A percentile compares a stretch with the other conserved stretches of the same genome.
These are phyloP conservation scores for Emydocephalus ijimae DNA, from an alignment of 2,113 vertebrate genomes.

Conservation along the genomic window DNA sequence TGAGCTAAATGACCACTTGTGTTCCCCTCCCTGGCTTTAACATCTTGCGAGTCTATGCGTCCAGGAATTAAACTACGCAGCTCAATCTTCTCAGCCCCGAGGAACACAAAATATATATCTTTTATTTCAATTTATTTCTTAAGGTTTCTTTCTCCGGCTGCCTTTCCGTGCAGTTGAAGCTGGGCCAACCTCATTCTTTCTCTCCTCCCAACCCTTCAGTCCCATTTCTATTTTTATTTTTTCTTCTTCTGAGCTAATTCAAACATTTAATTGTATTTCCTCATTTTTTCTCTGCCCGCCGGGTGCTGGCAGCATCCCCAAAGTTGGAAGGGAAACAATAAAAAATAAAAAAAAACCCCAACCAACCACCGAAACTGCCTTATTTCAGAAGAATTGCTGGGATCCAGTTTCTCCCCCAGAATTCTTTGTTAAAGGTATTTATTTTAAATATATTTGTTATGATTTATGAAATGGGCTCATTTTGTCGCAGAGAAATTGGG, in stretches of 20 bases:
- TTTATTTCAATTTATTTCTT: neutral
- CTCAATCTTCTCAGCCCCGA: neutral
- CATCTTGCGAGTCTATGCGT: neutral
- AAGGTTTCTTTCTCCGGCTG: neutral
- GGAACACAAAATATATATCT: neutral
- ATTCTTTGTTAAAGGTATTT: too few relatives aligned
- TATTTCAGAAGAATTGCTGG: too few relatives aligned
- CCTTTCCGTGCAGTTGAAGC: neutral
- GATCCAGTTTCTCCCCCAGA: neutral
- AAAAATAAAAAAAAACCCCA: too few relatives aligned
- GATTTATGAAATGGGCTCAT: neutral
- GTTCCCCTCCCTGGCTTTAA: too few relatives aligned
- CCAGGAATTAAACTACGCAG: neutral
- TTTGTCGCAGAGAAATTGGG: too few relatives aligned
- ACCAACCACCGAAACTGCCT: too few relatives aligned
- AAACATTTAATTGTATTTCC: conserved; percentile 4
- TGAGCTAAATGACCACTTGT: neutral
- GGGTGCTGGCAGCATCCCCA: neutral
- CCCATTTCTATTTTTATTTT: too few relatives aligned
- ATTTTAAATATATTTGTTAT: too few relatives aligned
- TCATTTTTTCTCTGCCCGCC: neutral
- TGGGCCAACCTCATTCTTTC: neutral
- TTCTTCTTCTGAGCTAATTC: too few relatives aligned
- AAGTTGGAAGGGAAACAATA: too few relatives aligned
- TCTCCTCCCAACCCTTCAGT: neutral